phyloP scores from a whole-genome alignment of 1,140 invertebrate species.

The Oppia nitens region DNA sequence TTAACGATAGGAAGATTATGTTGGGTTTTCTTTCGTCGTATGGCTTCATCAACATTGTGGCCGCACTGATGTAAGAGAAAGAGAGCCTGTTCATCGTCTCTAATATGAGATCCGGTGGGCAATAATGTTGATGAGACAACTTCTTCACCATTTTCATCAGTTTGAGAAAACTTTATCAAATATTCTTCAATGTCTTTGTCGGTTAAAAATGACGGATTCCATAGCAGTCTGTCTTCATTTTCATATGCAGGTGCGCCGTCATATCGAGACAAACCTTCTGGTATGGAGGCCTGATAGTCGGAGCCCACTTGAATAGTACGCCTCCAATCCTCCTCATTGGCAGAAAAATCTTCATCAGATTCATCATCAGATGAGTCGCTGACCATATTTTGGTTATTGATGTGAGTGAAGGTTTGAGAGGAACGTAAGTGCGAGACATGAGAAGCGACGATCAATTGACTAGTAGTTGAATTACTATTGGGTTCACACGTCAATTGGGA shows the following conservation, averaged over 20 bases:
- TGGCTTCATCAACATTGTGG: constrained; percentile 79
- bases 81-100: constrained; percentile 81
- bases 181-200: constrained; percentile 38
- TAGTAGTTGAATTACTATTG: background rate
- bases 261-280: constrained; percentile 67
- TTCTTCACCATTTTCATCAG: background rate
- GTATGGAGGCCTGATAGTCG: constrained; percentile 82
- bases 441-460: background rate
- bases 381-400: background rate
- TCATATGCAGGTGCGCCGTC: constrained; percentile 71
- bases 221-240: constrained; percentile 85
- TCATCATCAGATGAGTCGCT: constrained; percentile 9
- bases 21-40: constrained; percentile 57
- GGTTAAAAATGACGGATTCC: constrained; percentile 62
- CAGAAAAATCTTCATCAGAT: constrained; percentile 15
- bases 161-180: constrained; percentile 1
- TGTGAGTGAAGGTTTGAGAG: background rate
- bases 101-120: constrained; percentile 38
- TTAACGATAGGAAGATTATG: constrained; percentile 39
- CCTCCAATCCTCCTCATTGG: constrained; percentile 14
- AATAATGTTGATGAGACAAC: background rate
- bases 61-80: constrained; percentile 82
- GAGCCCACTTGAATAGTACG: constrained; percentile 85
- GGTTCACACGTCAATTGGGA: background rate
- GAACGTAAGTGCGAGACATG: background rate